Evolutionary conservation across 92 coral and sea anemone species (phyloP), one percentile per base, ranked within the genome.

Genomic region (Parazoanthus darwini): DNA sequence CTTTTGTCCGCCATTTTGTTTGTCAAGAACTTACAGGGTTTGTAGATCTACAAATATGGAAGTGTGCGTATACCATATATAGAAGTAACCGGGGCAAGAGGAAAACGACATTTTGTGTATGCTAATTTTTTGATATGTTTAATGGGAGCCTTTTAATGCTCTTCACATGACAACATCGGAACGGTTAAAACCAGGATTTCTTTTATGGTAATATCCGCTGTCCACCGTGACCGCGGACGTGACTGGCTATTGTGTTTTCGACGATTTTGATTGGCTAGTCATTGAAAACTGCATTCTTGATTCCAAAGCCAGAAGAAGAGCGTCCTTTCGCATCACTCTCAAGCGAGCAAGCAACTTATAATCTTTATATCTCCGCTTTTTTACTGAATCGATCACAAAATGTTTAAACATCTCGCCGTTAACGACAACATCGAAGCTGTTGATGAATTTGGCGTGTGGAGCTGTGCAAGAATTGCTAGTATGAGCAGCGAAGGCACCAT

Each of bases 1-100:
- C 82, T 78, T 78, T 79, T 79, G 82, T 79, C 82, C 82, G 82
- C 82, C 82, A 79, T 79, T 79, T 79, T 79, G 65, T 79, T 79
- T 79, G 68, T 79, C 82, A 79, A 44, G 82, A 79, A 79, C 82
- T 29, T 29, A 29, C 33, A 29, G 33, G 33, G 33, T 29, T 29
- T 29, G 33, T 29, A 29, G 33, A 29, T 29, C 33, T 29, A 29
- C 33, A 29, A 29, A 29, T 29, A 29, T 29, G 33, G 33, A 29
- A 29, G 33, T 0, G 33, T 29, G 33, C 33, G 33, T 29, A 29
- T 29, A 29, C 33, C 33, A 29, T 29, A 29, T 29, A 29, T 29
- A 29, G 33, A 29, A 29, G 33, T 29, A 29, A 29, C 33, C 33
- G 33, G 33, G 33, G 33, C 33, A 29, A 29, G 33, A 29, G 33